A percentile compares a stretch with the other conserved stretches of the same genome.
phyloP scores from a whole-genome alignment of 2,113 vertebrate genomes.

The Anarhynchus alexandrinus region DNA sequence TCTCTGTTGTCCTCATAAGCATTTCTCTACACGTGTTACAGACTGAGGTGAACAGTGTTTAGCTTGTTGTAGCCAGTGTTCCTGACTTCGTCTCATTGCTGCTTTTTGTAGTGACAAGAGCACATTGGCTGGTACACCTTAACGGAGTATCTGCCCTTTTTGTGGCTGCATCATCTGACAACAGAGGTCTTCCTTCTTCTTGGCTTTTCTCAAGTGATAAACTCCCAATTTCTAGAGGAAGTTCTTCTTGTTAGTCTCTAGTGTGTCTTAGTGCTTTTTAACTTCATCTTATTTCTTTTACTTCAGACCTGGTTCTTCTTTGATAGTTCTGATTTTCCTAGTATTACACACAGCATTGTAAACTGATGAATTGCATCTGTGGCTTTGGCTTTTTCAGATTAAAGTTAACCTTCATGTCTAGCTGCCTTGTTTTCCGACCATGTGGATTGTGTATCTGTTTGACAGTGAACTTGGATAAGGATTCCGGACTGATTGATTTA shows the following conservation, averaged over 20 bases:
- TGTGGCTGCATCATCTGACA: neutral
- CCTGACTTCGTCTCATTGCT: neutral
- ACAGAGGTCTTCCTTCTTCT: neutral
- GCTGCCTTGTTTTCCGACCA: neutral
- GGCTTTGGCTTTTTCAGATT: neutral
- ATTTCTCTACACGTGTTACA: neutral
- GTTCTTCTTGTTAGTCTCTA: neutral
- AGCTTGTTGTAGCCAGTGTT: neutral
- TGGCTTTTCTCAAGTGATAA: neutral
- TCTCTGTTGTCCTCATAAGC: neutral
- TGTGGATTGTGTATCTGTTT: neutral
- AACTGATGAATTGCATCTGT: neutral
- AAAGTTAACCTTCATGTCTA: neutral
- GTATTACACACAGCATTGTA: neutral
- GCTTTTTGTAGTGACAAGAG: neutral
- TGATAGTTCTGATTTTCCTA: neutral
- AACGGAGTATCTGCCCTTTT: neutral
- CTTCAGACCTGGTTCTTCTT: neutral
- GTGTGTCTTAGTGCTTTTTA: neutral
- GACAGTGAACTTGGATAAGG: neutral
- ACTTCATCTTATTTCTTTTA: neutral
- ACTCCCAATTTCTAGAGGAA: neutral
- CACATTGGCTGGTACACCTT: fast-evolving
- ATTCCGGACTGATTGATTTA: neutral
- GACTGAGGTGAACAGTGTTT: neutral